Conservation (phyloP, 2,113 vertebrate genomes). For the Morphnarchus princeps region DNA sequence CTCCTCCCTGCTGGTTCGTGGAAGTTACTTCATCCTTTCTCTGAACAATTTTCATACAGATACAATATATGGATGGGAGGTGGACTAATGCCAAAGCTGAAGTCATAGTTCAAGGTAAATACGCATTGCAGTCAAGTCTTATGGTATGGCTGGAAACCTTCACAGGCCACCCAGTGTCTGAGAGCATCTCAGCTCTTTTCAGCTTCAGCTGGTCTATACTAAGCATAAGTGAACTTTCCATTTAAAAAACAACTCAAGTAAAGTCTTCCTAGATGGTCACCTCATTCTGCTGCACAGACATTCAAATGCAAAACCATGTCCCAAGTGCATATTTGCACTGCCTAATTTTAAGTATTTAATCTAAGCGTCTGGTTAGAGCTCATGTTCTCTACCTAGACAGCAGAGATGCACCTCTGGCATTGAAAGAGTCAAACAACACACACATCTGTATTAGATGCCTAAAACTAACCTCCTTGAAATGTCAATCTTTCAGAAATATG, state of each 20-base stretch:
- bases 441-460: not conserved
- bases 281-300: not conserved
- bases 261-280: not conserved
- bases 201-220: not conserved
- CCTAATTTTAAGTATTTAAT: not conserved
- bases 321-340: not conserved
- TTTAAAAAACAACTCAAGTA: not conserved
- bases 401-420: not conserved
- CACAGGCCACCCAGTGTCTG: not conserved
- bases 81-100: not conserved
- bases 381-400: not conserved
- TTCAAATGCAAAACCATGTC: not conserved
- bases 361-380: not conserved
- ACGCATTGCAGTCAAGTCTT: no score
- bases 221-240: not conserved
- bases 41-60: not conserved
- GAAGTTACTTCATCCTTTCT: not conserved
- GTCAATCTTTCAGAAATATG: not conserved
- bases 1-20: not conserved
- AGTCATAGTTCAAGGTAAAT: not conserved
- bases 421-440: not conserved
- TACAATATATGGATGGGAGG: not conserved
- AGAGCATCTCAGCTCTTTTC: not conserved
- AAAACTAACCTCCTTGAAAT: not conserved
- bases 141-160: not conserved